These are phyloP conservation scores for Neomonachus schauinslandi DNA, from an alignment of 2,113 vertebrate genomes.

Conservation along the genomic window DNA sequence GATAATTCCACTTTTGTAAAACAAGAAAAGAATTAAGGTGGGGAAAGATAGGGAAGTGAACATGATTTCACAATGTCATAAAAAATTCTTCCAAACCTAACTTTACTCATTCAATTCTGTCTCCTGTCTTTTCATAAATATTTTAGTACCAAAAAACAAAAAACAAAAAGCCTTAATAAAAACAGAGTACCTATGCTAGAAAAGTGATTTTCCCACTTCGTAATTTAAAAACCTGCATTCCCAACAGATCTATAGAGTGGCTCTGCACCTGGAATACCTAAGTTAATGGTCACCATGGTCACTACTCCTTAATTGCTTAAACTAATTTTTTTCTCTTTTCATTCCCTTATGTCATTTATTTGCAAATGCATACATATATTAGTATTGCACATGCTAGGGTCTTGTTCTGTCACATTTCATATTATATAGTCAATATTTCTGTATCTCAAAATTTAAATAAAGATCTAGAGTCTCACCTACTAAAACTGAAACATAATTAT, in stretches of 20 bases:
- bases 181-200: background rate
- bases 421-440: background rate
- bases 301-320: background rate
- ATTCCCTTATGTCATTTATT: background rate
- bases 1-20: background rate
- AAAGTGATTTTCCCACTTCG: conserved; percentile 36
- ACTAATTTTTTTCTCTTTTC: background rate
- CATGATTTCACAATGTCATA: background rate
- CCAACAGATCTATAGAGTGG: background rate
- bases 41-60: background rate
- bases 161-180: background rate
- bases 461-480: background rate
- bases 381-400: background rate
- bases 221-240: background rate
- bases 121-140: background rate
- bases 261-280: background rate
- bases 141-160: background rate
- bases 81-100: conserved; percentile 52
- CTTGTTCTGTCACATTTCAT: background rate
- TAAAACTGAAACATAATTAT: background rate
- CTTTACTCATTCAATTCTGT: background rate
- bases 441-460: background rate
- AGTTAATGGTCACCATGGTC: background rate
- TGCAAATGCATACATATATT: background rate
- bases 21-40: background rate